Evolutionary conservation across 2,888 invertebrate genomes (phyloP), one percentile per base, ranked within the genome.

Genomic region (Heliconius aoede): DNA sequence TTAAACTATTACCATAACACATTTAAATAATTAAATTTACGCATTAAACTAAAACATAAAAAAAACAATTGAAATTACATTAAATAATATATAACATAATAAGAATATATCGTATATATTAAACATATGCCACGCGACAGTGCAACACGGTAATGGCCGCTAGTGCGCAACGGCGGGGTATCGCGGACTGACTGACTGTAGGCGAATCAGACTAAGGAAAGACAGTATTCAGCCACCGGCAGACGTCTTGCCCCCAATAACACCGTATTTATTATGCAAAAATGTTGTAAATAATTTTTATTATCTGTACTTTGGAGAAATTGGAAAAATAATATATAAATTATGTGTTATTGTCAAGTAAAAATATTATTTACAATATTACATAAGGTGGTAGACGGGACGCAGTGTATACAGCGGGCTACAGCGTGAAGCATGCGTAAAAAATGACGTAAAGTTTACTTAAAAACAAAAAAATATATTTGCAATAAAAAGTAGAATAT

Each of bases 121-220:
- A 13, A 9, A 26, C 28, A 32, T 32, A 73, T 76, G 80, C 79
- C 78, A 79, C 80, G 80, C 80, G 80, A 77, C 69, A 61, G 40
- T 71, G 58, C 74, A 73, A 67, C 51, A 46, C 76, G 64, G 68
- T 71, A 74, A 32, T 64, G 72, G 67, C 55, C 32, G 73, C 64
- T 55, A 72, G 77, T 80, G 76, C 80, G 73, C 76, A 60, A 61
- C 79, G 77, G 58, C 79, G 76, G 79, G 78, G 79, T 78, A 69
- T 78, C 81, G 81, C 82, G 81, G 67, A 77, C 78, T 77, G 78
- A 81, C 82, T 80, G 78, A 81, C 82, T 80, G 79, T 55, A n/a
- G n/a, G 8, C 51, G n/a, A 64, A 61, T 67, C 32, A 7, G 61
- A 32, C 55, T 58, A 55, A 62, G 60, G 28, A 28, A 21, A 24